Conservation (phyloP, 2,113 vertebrate species). For the Semicossyphus pulcher region DNA sequence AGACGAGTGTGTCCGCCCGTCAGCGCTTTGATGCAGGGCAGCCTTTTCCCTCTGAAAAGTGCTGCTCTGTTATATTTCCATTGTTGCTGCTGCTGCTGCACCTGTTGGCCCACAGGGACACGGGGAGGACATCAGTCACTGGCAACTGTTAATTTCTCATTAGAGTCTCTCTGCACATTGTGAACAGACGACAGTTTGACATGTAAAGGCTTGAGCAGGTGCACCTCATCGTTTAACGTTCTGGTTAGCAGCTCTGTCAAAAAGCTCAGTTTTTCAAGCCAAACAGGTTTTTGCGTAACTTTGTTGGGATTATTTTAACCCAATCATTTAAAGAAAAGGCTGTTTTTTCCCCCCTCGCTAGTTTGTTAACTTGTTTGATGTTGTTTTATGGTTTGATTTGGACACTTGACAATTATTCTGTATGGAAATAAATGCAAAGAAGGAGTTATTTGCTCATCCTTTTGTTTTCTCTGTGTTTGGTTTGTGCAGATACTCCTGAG, state of each 20-base stretch:
- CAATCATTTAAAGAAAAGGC: neutral
- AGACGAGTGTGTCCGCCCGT: slow-evolving; percentile 60
- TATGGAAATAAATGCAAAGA: neutral
- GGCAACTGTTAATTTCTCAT: slow-evolving; percentile 86
- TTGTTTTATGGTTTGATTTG: neutral
- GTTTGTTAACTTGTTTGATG: neutral
- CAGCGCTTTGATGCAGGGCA: slow-evolving; percentile 69
- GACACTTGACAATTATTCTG: too few relatives aligned
- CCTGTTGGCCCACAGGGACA: slow-evolving; percentile 77
- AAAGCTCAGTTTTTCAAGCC: neutral
- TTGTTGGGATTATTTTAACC: neutral
- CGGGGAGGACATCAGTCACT: slow-evolving; percentile 76
- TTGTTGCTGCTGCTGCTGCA: slow-evolving; percentile 71
- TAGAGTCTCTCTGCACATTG: slow-evolving; percentile 73
- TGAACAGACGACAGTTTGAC: slow-evolving; percentile 44
- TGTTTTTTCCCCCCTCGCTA: neutral
- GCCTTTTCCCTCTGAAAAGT: slow-evolving; percentile 63
- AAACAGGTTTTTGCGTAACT: neutral
- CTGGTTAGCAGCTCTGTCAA: slow-evolving; percentile 15
- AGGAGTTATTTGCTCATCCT: neutral
- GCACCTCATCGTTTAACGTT: slow-evolving; percentile 13
- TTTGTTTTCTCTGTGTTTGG: too few relatives aligned
- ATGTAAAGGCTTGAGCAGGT: slow-evolving; percentile 52
- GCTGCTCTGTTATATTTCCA: slow-evolving; percentile 67
- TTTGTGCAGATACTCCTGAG: too few relatives aligned